A percentile compares a stretch with the other conserved stretches of the same genome.
These are phyloP conservation scores for Zoanthus sansibaricus DNA, from an alignment of 92 coral and sea anemone species.

Conservation along the genomic window DNA sequence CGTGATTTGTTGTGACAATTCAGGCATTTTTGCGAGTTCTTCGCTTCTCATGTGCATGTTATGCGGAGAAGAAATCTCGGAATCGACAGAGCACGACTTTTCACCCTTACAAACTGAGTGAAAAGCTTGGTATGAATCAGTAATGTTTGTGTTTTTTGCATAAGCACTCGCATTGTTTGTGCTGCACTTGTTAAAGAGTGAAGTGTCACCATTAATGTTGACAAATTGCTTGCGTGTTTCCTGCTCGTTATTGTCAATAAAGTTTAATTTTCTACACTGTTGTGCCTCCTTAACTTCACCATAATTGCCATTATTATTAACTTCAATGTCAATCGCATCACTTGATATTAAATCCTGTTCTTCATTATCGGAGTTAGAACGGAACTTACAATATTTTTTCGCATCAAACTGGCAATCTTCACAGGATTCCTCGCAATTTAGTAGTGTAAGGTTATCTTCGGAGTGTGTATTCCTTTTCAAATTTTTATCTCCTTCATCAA, in stretches of 20 bases:
- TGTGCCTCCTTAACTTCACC: background rate
- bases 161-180: constrained; percentile 12
- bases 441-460: background rate
- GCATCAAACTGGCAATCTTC: background rate
- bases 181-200: constrained; percentile 32
- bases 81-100: background rate
- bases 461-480: constrained; percentile 9
- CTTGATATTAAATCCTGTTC: background rate
- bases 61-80: background rate
- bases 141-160: constrained; percentile 9
- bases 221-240: constrained; percentile 23
- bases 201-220: constrained; percentile 25
- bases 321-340: constrained; percentile 20
- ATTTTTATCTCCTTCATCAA: background rate
- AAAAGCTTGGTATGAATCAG: background rate
- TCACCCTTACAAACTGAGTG: background rate
- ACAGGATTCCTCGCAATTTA: constrained; percentile 1
- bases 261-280: constrained; percentile 1
- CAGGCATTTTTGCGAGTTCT: constrained; percentile 6
- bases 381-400: background rate
- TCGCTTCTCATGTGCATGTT: background rate
- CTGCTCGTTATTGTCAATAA: constrained; percentile 39
- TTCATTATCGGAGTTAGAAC: background rate
- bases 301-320: constrained; percentile 24
- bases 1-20: constrained; percentile 28